Percentiles rank a stretch among this genome's conserved stretches.
Evolutionary conservation across 92 coral and sea anemone species (phyloP).

Genomic region (Virgularia gustaviana): DNA sequence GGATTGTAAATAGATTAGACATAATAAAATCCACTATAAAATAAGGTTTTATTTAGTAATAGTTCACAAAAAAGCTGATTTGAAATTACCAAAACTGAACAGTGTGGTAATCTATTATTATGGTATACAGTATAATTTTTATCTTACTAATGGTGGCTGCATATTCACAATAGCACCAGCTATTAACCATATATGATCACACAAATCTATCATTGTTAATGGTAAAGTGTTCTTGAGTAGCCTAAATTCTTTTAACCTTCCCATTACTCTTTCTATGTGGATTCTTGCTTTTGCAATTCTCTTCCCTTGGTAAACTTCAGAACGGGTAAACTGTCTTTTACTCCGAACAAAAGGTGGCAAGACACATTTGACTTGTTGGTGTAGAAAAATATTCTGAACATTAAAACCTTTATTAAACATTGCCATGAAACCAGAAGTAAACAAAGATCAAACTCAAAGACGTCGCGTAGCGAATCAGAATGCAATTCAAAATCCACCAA

Average conservation of each 20-base stretch:
- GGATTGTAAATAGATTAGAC: too few relatives aligned
- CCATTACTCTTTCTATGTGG: constrained; percentile 5
- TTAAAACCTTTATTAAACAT: too few relatives aligned
- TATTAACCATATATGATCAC: constrained; percentile 1
- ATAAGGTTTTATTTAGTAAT: too few relatives aligned
- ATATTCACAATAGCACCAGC: constrained; percentile 13
- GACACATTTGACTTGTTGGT: background rate
- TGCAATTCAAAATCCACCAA: too few relatives aligned
- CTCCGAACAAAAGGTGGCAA: background rate
- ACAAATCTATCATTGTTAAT: constrained; percentile 1
- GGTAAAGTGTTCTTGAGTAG: constrained; percentile 3
- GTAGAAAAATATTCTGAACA: background rate
- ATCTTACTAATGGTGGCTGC: constrained; percentile 1
- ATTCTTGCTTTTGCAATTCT: background rate
- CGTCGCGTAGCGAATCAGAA: too few relatives aligned
- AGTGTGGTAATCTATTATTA: too few relatives aligned
- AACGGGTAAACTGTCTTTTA: background rate
- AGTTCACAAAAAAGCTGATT: too few relatives aligned
- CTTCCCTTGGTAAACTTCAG: constrained; percentile 3
- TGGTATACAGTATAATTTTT: too few relatives aligned
- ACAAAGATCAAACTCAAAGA: too few relatives aligned
- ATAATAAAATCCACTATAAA: too few relatives aligned
- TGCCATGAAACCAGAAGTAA: too few relatives aligned
- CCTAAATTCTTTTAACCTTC: background rate
- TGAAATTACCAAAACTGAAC: too few relatives aligned